These are phyloP conservation scores for Amphipyra berbera DNA, from an alignment of 2,888 invertebrate genomes.

Conservation along the genomic window DNA sequence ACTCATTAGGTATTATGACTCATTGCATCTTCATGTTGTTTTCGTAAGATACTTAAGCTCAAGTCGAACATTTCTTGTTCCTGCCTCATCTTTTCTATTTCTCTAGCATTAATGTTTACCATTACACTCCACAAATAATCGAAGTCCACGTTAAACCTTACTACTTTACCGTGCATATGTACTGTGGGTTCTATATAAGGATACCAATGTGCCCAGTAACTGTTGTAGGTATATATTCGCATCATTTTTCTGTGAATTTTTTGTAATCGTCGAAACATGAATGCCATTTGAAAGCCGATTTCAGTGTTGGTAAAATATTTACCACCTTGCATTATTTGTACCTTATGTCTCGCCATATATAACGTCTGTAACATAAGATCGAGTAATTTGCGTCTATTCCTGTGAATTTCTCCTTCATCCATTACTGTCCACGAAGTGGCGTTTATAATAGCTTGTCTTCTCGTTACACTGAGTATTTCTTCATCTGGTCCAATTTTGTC, in stretches of 20 bases:
- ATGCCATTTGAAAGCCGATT: constrained; percentile 29
- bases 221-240: not conserved
- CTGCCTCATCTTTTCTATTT: too few relatives aligned
- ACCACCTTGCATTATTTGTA: not conserved
- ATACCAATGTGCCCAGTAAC: too few relatives aligned
- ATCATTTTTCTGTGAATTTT: constrained; percentile 2
- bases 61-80: too few relatives aligned
- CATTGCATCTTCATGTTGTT: too few relatives aligned
- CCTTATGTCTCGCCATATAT: constrained; percentile 43
- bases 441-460: constrained; percentile 24
- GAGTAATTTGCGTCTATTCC: constrained; percentile 9
- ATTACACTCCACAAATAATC: constrained; percentile 32
- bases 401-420: too few relatives aligned
- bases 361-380: constrained; percentile 37
- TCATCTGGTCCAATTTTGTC: constrained; percentile 16
- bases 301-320: constrained; percentile 16
- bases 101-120: constrained; percentile 12
- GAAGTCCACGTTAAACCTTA: constrained; percentile 39
- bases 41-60: too few relatives aligned
- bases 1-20: too few relatives aligned
- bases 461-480: constrained; percentile 2
- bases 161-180: constrained; percentile 23
- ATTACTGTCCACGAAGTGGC: too few relatives aligned
- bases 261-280: constrained; percentile 1
- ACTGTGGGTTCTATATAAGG: rapidly evolving